Conservation (phyloP, 2,888 invertebrate genomes). For the Dasysyrphus tricinctus region DNA sequence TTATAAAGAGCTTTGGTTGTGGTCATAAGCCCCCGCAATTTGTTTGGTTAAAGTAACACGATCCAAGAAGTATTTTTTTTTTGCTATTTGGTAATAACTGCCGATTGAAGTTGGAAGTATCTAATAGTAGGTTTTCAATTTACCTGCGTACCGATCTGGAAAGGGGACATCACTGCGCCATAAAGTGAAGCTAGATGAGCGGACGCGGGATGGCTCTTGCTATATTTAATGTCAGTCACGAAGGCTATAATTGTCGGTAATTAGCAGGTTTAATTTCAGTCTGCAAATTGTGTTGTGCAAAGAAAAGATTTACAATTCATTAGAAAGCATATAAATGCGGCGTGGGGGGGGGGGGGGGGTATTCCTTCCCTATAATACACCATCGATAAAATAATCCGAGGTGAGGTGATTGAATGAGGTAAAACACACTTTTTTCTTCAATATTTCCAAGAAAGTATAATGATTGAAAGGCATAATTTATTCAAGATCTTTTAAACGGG, state of each 20-base stretch:
- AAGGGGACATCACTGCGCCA: conserved; percentile 47
- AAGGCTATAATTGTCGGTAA: conserved; percentile 73
- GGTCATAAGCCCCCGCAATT: neutral
- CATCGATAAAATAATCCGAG: neutral
- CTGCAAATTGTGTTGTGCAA: conserved; percentile 72
- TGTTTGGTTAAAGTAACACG: conserved; percentile 45
- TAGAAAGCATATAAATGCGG: conserved; percentile 66
- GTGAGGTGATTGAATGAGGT: neutral
- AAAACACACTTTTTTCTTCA: neutral
- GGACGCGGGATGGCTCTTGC: conserved; percentile 45
- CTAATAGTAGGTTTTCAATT: conserved; percentile 67
- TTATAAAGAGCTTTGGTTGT: conserved; percentile 22
- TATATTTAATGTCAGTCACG: conserved; percentile 69
- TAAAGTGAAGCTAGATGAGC: neutral
- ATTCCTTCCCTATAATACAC: neutral
- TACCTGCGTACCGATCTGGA: conserved; percentile 52
- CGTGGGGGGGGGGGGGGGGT: neutral
- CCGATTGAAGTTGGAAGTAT: conserved; percentile 57
- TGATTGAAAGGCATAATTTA: conserved; percentile 59
- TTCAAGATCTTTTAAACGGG: conserved; percentile 62
- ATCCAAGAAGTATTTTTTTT: conserved; percentile 29
- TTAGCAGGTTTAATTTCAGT: conserved; percentile 72
- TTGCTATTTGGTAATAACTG: conserved; percentile 54
- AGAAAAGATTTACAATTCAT: conserved; percentile 75
- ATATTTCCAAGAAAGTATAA: conserved; percentile 45